Conservation (phyloP, 2,113 vertebrate genomes). For the Psilopogon haemacephalus region DNA sequence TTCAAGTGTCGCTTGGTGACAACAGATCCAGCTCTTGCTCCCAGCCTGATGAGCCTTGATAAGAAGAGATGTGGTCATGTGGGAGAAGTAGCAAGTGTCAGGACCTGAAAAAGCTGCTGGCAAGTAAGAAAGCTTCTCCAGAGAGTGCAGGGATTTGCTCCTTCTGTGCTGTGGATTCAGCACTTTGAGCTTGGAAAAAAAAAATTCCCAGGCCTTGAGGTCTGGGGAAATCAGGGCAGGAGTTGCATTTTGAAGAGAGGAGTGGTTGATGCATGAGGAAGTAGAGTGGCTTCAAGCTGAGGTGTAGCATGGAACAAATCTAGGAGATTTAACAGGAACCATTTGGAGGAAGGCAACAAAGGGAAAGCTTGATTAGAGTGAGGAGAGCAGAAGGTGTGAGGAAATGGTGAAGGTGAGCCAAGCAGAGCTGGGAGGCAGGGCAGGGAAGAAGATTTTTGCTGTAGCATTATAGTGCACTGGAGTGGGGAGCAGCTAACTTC, state of each 20-base stretch:
- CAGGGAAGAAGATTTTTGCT: not conserved
- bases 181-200: not conserved
- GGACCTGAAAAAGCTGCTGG: not conserved
- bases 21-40: not conserved
- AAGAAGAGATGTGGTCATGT: not conserved
- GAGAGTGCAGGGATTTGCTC: not conserved
- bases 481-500: not conserved
- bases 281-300: not conserved
- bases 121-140: not conserved
- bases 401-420: not conserved
- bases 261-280: not conserved
- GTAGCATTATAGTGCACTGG: not conserved
- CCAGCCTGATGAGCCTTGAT: not conserved
- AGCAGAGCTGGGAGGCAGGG: not conserved
- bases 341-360: not conserved
- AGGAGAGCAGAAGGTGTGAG: not conserved
- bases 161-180: not conserved
- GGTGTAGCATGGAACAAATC: not conserved
- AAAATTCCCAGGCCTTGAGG: not conserved
- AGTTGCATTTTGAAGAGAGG: not conserved
- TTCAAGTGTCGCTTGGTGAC: not conserved
- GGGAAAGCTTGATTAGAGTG: not conserved
- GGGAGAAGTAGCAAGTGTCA: conserved; percentile 12
- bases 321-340: not conserved
- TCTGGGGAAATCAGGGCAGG: not conserved